Evolutionary conservation across 2,888 invertebrate genomes (phyloP), one percentile per base, ranked within the genome.

Genomic region (Calliopum simillimum): DNA sequence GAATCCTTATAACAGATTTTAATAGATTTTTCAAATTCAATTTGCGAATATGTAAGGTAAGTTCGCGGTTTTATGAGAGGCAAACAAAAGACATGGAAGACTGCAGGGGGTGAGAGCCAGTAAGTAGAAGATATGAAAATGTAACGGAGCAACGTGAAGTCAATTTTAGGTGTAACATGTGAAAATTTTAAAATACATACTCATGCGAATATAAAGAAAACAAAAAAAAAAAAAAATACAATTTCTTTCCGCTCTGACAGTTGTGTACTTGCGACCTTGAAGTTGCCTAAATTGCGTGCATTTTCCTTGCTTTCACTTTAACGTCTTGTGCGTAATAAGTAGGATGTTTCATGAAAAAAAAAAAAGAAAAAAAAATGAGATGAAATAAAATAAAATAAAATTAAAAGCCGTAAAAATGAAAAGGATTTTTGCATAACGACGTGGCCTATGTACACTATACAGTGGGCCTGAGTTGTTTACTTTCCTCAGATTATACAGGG

Each of bases 311-410:
- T 53, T 33, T 33, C 33, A 13, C 53, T 19, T 1, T 19, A 23
- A n/a, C 21, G 14, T 12, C 56, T 0, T 19, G 53, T 19, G 21
- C 23, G 21, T 21, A 12, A 53, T 53, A 13, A 8, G 13, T 46
- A 19, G 8, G 19, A 19, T 23, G 6, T 23, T 23, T 5, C 53
- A 53, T 4, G 19, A 6, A 16, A 23, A 33, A 16, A 44, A 44
- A 16, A 14, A 14, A 8, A 47, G 16, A 47, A 14, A 47, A 47
- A 14, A 47, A 47, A 14, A 47, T n/a, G n/a, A n/a, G n/a, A n/a
- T n/a, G 4, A 5, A 19, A 61, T 21, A 21, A 64, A 64, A 64
- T 64, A 53, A 64, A 64, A 64, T 64, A 53, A 64, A 64, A 64
- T 53, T 64, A 53, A 64, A 64, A 51, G 43, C 53, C 53, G 43